These are phyloP conservation scores for Megalops atlanticus DNA, from an alignment of 2,113 vertebrate species.

Conservation along the genomic window DNA sequence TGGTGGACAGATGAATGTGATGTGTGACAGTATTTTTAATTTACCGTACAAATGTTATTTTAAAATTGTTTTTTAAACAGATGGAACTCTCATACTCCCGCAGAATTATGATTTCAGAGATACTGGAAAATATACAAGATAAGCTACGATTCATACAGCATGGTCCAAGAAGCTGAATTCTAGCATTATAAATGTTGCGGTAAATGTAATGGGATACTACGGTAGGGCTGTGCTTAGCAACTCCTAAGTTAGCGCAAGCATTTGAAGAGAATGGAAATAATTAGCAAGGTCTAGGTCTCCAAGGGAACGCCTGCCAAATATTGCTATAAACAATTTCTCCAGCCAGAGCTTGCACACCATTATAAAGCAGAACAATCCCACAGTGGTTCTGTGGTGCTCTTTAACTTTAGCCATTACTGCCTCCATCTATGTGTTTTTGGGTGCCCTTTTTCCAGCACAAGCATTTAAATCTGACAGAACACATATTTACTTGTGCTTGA, in stretches of 20 bases:
- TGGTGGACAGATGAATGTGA: too few relatives aligned
- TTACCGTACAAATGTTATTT: too few relatives aligned
- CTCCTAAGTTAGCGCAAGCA: slow-evolving; percentile 31
- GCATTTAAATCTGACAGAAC: neutral
- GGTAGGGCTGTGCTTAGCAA: slow-evolving; percentile 32
- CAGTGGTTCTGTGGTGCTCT: neutral
- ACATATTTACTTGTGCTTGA: neutral
- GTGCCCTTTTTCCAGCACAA: neutral
- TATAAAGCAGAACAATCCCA: slow-evolving; percentile 34
- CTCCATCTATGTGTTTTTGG: slow-evolving; percentile 12
- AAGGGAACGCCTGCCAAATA: slow-evolving; percentile 60
- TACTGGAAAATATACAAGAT: neutral
- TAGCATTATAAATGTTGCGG: neutral
- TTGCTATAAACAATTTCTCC: slow-evolving; percentile 54
- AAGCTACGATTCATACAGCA: neutral
- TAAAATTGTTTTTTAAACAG: neutral
- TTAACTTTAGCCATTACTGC: neutral
- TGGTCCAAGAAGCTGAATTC: neutral
- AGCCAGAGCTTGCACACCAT: slow-evolving; percentile 51
- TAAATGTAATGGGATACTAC: slow-evolving; percentile 7
- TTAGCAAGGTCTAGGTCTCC: slow-evolving; percentile 56
- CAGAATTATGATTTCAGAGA: neutral
- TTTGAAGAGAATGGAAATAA: slow-evolving; percentile 61
- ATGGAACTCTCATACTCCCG: neutral
- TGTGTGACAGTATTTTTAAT: too few relatives aligned